Base-by-base conservation (phyloP, 2,888 invertebrate species). In the Amblyteles armatorius region DNA sequence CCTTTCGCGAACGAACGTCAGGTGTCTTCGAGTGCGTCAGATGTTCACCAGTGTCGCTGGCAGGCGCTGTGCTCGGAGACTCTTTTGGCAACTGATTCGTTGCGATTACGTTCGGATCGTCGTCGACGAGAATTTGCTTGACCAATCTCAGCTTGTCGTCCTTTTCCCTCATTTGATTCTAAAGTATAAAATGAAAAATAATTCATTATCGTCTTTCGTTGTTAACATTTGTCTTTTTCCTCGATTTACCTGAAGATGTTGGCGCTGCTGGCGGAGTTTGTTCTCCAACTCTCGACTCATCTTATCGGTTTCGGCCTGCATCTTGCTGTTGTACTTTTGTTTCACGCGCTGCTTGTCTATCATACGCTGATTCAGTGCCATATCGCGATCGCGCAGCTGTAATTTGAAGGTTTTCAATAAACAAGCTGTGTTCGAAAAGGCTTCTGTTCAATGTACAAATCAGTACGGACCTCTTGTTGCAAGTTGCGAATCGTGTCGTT, bases 251-350 rank as follows among this genome's bases (percentile, higher is more conserved):
- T 95, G 94, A 83, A 95, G 90, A 87, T 95, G 95, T 60, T 95
- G 95, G 7, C 95, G 94, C 88, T 96, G 96, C 86, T 95, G 94
- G 13, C 95, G 94, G 79, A 96, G 91, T 90, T 96, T 96, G 3
- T 94, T 92, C 87, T 96, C 96, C 22, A 97, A 94, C 92, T 97
- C 97, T 69, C 96, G 96, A 26, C 95, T 96, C 93, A 96, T 95
- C 92, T 96, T 97, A 87, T 97, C 97, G 83, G 96, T 96, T 92
- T 97, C 97, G 0, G 95, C 95, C 0, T 96, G 97, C 36, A 97
- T 95, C 88, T 94, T 94, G 19, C 90, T 92, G 48, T 94, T 93
- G 83, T 94, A 94, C 82, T 92, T 94, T 83, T 94, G 93, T 87
- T 95, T 95, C 29, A 95, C 93, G 87, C 94, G 93, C 79, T 95